Evolutionary conservation across 2,113 vertebrate genomes (phyloP), one percentile per base, ranked within the genome.

Genomic region (Columbina picui): DNA sequence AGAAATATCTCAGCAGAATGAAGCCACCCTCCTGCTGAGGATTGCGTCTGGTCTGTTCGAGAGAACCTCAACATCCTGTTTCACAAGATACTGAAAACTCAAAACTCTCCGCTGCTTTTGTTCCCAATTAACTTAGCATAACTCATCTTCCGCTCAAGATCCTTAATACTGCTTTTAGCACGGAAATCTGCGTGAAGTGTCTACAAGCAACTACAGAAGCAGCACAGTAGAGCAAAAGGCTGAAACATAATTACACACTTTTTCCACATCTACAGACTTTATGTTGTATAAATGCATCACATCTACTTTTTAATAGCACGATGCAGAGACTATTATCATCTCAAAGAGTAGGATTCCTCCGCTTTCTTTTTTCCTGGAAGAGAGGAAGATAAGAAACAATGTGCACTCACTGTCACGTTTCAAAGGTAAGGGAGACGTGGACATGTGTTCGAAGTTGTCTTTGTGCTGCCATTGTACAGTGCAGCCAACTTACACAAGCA

Each of bases 121-220:
- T 59, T 87, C 68, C 85, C 53, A 90, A 75, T 94, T 91, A 91
- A 87, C 30, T 80, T 27, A 65, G 43, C 34, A 79, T 84, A 95
- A 84, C 57, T 90, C 57, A 84, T 86, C 63, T 65, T 87, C 73
- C 70, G 55, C n/a, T 80, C 43, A 57, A 57, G 70, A 53, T 49
- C 63, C 76, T 83, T 52, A 88, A 50, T 19, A 61, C 14, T 38
- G 65, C 84, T 84, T 95, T 89, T 93, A 89, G 76, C 73, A 95
- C 0, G 0, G 56, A 96, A 92, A 84, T 87, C n/a, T 25, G 6
- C 43, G 53, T 9, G 10, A 94, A 76, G 49, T 25, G 38, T 61
- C 59, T 86, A 95, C 39, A 74, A 77, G 22, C 19, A 90, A 52
- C 64, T 61, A 84, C 27, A 90, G 47, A 65, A 60, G 55, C 1